Evolutionary conservation across 2,888 invertebrate genomes (phyloP).

Genomic region (Eupelmus urozonus): DNA sequence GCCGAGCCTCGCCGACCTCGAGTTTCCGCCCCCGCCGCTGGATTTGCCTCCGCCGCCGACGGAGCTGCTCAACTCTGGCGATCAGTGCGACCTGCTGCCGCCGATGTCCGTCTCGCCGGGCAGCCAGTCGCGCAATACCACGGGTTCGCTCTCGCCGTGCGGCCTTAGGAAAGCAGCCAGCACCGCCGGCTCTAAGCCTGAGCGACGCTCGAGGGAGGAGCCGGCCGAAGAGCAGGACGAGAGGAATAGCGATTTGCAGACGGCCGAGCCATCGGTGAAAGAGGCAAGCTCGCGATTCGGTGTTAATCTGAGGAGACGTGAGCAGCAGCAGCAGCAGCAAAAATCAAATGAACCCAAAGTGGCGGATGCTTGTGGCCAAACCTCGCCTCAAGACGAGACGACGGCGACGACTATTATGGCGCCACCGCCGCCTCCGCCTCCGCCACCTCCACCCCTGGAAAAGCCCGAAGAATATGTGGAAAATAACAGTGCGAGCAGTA

Average conservation of each 20-base stretch:
- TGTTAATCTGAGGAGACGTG: slow-evolving; percentile 84
- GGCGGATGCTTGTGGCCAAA: slow-evolving; percentile 77
- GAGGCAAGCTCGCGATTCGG: slow-evolving; percentile 86
- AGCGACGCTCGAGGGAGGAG: slow-evolving; percentile 67
- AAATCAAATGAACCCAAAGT: slow-evolving; percentile 75
- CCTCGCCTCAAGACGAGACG: slow-evolving; percentile 77
- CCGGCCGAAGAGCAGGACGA: slow-evolving; percentile 72
- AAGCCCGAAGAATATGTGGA: neutral
- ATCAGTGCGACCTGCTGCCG: slow-evolving; percentile 66
- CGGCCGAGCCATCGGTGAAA: slow-evolving; percentile 84
- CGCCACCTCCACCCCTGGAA: slow-evolving; percentile 68
- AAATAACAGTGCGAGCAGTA: slow-evolving; percentile 51
- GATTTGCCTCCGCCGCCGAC: slow-evolving; percentile 88
- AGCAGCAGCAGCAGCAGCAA: slow-evolving; percentile 70
- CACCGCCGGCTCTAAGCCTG: slow-evolving; percentile 67
- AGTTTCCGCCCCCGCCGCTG: slow-evolving; percentile 91
- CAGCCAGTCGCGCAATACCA: slow-evolving; percentile 50
- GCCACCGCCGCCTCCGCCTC: slow-evolving; percentile 77
- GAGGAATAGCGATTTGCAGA: slow-evolving; percentile 79
- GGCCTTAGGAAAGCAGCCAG: slow-evolving; percentile 68
- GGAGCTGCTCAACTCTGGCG: slow-evolving; percentile 62
- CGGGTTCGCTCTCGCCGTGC: slow-evolving; percentile 53
- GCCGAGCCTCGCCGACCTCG: slow-evolving; percentile 88
- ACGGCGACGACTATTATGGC: slow-evolving; percentile 70
- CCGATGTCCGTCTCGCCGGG: slow-evolving; percentile 63